A percentile compares a stretch with the other conserved stretches of the same genome.
phyloP scores from a whole-genome alignment of 2,113 vertebrate genomes.

The Tichodroma muraria region DNA sequence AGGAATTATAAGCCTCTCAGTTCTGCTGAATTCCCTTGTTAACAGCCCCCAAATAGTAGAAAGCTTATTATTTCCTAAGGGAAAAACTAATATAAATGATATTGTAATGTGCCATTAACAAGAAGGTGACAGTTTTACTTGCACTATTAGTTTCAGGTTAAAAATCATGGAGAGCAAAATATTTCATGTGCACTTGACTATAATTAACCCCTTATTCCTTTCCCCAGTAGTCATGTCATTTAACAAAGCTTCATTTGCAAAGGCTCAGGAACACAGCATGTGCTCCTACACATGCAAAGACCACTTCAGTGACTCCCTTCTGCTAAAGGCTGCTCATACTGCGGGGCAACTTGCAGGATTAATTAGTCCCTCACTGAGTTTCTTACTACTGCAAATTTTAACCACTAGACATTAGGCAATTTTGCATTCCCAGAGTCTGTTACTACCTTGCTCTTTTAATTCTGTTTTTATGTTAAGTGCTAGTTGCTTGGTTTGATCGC shows the following conservation, averaged over 20 bases:
- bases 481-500: background rate
- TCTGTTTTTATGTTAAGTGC: background rate
- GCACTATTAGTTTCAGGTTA: slow-evolving; percentile 25
- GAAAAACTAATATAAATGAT: slow-evolving; percentile 19
- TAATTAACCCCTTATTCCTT: slow-evolving; percentile 20
- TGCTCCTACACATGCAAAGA: background rate
- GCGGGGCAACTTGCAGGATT: background rate
- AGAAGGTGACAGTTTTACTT: slow-evolving; percentile 11
- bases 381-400: background rate
- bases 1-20: background rate
- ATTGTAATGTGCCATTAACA: background rate
- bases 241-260: background rate
- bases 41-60: background rate
- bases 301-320: background rate
- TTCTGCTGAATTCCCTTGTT: slow-evolving; percentile 26
- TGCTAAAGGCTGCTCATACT: background rate
- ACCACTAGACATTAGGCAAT: background rate
- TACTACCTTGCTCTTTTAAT: background rate
- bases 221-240: background rate
- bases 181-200: background rate
- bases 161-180: slow-evolving; percentile 5
- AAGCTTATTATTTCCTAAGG: slow-evolving; percentile 18
- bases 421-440: background rate
- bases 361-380: background rate
- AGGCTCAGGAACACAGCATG: background rate